A percentile compares a stretch with the other conserved stretches of the same genome.
phyloP scores from a whole-genome alignment of 1,140 invertebrate species.

The Frieseomelitta varia region DNA sequence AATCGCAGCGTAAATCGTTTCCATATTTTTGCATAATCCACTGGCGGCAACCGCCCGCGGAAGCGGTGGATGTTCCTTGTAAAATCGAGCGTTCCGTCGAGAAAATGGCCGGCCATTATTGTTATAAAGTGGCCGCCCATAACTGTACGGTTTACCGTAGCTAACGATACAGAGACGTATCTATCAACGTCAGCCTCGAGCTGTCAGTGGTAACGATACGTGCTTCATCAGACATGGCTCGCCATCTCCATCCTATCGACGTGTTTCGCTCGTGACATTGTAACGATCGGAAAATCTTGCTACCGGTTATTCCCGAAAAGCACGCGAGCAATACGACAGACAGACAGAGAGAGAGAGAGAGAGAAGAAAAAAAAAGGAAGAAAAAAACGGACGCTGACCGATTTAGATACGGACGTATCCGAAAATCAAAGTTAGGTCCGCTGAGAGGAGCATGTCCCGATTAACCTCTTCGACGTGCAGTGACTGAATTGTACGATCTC shows the following conservation, averaged over 20 bases:
- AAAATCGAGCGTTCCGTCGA: constrained; percentile 40
- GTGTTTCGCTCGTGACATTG: constrained; percentile 30
- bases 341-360: too few species aligned
- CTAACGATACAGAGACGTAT: constrained; percentile 61
- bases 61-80: neutral
- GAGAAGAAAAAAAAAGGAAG: too few species aligned
- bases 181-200: constrained; percentile 60
- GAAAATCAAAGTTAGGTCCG: too few species aligned
- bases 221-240: constrained; percentile 45
- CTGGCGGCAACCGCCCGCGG: too few species aligned
- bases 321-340: neutral
- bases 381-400: neutral
- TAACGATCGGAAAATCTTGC: constrained; percentile 25
- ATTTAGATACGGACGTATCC: neutral
- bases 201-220: constrained; percentile 66
- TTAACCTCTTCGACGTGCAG: too few species aligned
- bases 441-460: too few species aligned
- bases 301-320: neutral
- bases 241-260: constrained; percentile 10
- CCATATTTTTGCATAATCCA: constrained; percentile 36
- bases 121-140: constrained; percentile 64
- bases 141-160: constrained; percentile 60
- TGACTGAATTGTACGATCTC: too few species aligned
- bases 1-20: constrained; percentile 11
- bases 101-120: constrained; percentile 55